Conservation (phyloP, 2,888 invertebrate species). For the Lasius platythorax region DNA sequence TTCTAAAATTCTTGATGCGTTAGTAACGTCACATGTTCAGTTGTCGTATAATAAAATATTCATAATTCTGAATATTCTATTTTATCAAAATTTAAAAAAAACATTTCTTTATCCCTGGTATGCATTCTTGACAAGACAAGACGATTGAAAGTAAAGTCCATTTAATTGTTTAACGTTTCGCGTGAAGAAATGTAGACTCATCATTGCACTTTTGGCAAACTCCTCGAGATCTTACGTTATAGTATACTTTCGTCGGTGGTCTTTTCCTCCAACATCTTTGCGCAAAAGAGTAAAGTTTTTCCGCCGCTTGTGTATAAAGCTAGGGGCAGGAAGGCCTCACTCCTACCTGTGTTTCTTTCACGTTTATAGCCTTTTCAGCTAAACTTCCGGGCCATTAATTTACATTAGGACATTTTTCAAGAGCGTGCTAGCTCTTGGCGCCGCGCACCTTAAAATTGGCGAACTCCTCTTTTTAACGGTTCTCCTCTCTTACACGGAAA, state of each 20-base stretch:
- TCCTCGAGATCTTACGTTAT: slow-evolving; percentile 77
- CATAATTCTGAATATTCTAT: background rate
- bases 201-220: slow-evolving; percentile 74
- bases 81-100: background rate
- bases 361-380: slow-evolving; percentile 73
- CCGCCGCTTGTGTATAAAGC: slow-evolving; percentile 62
- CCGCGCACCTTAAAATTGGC: slow-evolving; percentile 74
- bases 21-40: background rate
- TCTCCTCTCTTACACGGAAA: slow-evolving; percentile 41
- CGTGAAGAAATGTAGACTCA: slow-evolving; percentile 70
- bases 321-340: slow-evolving; percentile 33
- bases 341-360: slow-evolving; percentile 75
- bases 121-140: slow-evolving; percentile 21
- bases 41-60: background rate
- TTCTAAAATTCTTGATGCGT: background rate
- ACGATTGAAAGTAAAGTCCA: slow-evolving; percentile 73
- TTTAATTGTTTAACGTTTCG: slow-evolving; percentile 73
- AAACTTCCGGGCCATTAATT: slow-evolving; percentile 83
- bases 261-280: slow-evolving; percentile 36
- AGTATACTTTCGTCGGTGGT: slow-evolving; percentile 63
- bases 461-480: slow-evolving; percentile 70
- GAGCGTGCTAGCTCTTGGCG: slow-evolving; percentile 62
- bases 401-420: slow-evolving; percentile 83
- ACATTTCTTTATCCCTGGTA: background rate
- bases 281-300: slow-evolving; percentile 68